Evolutionary conservation across 2,888 invertebrate species (phyloP).

Genomic region (Dasypogon diadema): DNA sequence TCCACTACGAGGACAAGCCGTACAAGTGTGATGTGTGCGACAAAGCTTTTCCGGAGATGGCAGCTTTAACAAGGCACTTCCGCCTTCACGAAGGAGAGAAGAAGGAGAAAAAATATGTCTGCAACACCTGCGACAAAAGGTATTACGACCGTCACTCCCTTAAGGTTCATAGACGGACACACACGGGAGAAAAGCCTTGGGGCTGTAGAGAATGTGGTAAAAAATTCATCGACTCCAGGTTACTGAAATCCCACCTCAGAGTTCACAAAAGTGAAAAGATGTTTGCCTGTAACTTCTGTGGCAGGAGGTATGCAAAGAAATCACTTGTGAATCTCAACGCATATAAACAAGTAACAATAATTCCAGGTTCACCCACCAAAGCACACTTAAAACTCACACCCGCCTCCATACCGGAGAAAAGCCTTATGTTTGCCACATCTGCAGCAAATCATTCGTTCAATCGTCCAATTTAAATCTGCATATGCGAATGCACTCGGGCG

Average conservation of each 20-base stretch:
- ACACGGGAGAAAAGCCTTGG: constrained; percentile 68
- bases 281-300: constrained; percentile 71
- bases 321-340: no score
- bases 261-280: constrained; percentile 72
- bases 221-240: constrained; percentile 68
- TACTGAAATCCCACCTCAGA: constrained; percentile 71
- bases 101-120: constrained; percentile 69
- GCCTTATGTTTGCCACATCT: constrained; percentile 72
- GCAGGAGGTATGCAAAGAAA: constrained; percentile 71
- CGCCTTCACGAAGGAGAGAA: constrained; percentile 71
- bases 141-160: constrained; percentile 66
- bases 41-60: constrained; percentile 71
- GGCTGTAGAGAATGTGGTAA: constrained; percentile 68
- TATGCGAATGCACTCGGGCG: constrained; percentile 66
- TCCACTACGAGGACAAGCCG: constrained; percentile 71
- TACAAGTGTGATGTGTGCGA: constrained; percentile 70
- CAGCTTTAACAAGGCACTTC: constrained; percentile 70
- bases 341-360: no score
- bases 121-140: constrained; percentile 71
- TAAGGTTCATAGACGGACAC: constrained; percentile 66
- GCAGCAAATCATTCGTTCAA: constrained; percentile 74
- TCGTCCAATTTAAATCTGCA: constrained; percentile 62
- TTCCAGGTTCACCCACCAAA: constrained; percentile 72
- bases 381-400: constrained; percentile 73
- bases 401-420: constrained; percentile 75